These are phyloP conservation scores for Formicarius rufipectus DNA, from an alignment of 2,113 vertebrate genomes.

Conservation along the genomic window DNA sequence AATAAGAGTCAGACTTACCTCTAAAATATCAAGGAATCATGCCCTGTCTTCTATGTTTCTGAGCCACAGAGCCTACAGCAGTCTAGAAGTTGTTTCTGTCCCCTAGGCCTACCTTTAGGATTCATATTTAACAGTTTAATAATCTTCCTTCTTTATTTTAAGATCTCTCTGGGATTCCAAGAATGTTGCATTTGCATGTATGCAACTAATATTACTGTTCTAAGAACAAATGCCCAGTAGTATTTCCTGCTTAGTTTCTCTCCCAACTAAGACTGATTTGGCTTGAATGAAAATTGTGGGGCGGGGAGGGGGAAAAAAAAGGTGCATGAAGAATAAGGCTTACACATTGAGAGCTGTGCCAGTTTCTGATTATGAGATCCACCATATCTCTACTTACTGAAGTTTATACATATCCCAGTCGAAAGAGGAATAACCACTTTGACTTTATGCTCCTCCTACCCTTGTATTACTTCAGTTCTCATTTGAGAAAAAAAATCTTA, in stretches of 20 bases:
- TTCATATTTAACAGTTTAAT: background rate
- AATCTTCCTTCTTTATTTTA: background rate
- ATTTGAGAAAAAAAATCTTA: background rate
- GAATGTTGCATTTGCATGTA: background rate
- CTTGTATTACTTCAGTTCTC: background rate
- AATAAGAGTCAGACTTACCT: background rate
- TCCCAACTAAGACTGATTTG: background rate
- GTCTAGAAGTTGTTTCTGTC: background rate
- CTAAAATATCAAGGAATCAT: background rate
- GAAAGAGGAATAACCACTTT: background rate
- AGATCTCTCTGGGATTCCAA: background rate
- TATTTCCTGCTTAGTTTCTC: background rate
- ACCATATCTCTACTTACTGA: background rate
- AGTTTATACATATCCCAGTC: background rate
- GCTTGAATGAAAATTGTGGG: background rate
- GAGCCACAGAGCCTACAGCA: background rate
- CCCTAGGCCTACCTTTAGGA: background rate
- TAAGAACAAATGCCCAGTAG: background rate
- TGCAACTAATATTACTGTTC: background rate
- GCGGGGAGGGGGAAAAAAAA: background rate
- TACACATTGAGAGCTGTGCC: background rate
- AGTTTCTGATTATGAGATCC: background rate
- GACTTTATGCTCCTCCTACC: background rate
- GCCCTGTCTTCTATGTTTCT: background rate
- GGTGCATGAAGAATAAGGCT: background rate